Conservation (phyloP, 1,140 invertebrate species). For the Andricus grossulariae region DNA sequence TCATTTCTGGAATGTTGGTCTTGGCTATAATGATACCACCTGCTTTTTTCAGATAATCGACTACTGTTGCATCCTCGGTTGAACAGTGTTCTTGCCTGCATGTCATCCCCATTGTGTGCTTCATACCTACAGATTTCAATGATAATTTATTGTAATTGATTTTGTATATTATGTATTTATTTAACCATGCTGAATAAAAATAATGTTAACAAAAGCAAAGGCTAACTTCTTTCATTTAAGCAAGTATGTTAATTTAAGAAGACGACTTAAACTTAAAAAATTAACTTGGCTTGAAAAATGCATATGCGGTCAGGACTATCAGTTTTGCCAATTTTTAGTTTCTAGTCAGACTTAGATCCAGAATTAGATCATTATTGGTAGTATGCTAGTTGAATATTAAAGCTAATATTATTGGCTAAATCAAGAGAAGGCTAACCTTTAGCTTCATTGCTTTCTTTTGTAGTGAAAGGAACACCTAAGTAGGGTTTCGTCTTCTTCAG, state of each 20-base stretch:
- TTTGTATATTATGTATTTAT: neutral
- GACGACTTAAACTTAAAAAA: too few relatives aligned
- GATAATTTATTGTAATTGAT: slow-evolving; percentile 12
- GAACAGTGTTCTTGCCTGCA: slow-evolving; percentile 77
- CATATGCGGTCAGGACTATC: too few relatives aligned
- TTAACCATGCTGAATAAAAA: neutral
- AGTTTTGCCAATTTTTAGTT: too few relatives aligned
- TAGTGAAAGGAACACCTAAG: slow-evolving; percentile 89
- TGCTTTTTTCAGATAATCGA: slow-evolving; percentile 83
- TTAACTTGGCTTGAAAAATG: too few relatives aligned
- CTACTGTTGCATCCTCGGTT: slow-evolving; percentile 85
- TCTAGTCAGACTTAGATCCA: too few relatives aligned
- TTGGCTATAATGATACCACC: slow-evolving; percentile 93
- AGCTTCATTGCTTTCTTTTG: slow-evolving; percentile 80
- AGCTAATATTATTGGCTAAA: neutral
- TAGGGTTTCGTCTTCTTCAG: slow-evolving; percentile 80
- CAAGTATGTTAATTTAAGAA: too few relatives aligned
- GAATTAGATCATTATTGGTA: too few relatives aligned
- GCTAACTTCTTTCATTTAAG: too few relatives aligned
- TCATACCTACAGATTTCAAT: slow-evolving; percentile 75
- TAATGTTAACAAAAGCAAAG: neutral
- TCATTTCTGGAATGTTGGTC: slow-evolving; percentile 95
- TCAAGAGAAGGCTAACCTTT: slow-evolving; percentile 71
- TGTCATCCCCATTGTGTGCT: slow-evolving; percentile 82
- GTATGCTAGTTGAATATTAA: neutral